Evolutionary conservation across 2,797 vertebrate genomes (phyloP), one percentile per base, ranked within the genome.

Genomic region (Australoheros facetus): DNA sequence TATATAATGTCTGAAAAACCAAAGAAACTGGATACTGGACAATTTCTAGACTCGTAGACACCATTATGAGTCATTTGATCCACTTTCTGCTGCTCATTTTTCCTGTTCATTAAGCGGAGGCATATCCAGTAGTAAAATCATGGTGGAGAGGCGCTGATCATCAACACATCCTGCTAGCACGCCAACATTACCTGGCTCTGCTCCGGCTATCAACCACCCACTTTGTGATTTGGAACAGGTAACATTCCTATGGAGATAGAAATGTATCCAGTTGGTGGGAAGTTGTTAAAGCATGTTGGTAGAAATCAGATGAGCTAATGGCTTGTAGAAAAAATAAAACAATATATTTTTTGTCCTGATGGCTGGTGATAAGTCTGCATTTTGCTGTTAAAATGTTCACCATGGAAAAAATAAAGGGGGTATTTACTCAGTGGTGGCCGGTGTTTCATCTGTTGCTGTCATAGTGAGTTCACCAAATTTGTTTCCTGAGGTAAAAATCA

Each of bases 131-230:
- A 84, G 81, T 82, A 85, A 78, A 84, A 60, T 48, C 28, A 16
- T 23, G 53, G 21, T 66, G 73, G 34, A 53, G 55, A 85, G 56
- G 72, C 56, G 53, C 54, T 88, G 82, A 88, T 84, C 73, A 81
- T 55, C 64, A 81, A 82, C 85, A 84, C 83, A 26, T 66, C 26
- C 53, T 48, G 26, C 64, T 26, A 28, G 55, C 64, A 58, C 13
- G 70, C 79, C 81, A 88, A 62, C 71, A 60, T 71, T 77, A 83
- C 73, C 83, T 87, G 80, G 81, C 85, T 87, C 57, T 34, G 79
- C 72, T 90, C 70, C 48, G 32, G 71, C 74, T 76, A 56, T 75
- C 75, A 81, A 56, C 85, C 81, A 23, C 83, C 75, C 85, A 81
- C 85, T 53, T 54, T 10, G 54, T 59, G 51, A 48, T 57, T 84